Evolutionary conservation across 2,888 invertebrate species (phyloP).

Genomic region (Melinaea menophilus): DNA sequence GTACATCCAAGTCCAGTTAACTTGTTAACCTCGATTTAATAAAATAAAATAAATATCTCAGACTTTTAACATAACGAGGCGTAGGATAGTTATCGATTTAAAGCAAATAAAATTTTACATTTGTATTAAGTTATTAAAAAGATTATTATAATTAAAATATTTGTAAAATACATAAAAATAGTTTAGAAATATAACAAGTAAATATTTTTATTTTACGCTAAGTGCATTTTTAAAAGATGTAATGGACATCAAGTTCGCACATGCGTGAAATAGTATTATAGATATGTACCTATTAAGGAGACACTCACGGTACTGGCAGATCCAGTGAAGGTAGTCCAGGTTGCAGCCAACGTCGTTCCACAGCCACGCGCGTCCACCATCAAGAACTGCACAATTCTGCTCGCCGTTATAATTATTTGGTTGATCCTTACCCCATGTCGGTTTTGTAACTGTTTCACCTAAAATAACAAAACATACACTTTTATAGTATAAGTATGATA

Average conservation of each 20-base stretch:
- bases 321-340: slow-evolving; percentile 94
- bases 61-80: too few species aligned
- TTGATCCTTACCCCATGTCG: slow-evolving; percentile 95
- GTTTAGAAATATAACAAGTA: not conserved
- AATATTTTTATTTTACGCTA: not conserved
- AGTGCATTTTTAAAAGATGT: not conserved
- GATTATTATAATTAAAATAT: too few species aligned
- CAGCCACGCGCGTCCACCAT: slow-evolving; percentile 92
- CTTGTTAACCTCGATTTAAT: too few species aligned
- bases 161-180: too few species aligned
- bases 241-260: slow-evolving; percentile 36
- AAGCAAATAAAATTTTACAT: too few species aligned
- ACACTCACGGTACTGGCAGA: slow-evolving; percentile 93
- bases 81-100: too few species aligned
- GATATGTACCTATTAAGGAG: slow-evolving; percentile 73
- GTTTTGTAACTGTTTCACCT: slow-evolving; percentile 88
- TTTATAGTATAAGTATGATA: too few species aligned
- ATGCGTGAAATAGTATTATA: slow-evolving; percentile 50
- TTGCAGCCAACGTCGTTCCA: slow-evolving; percentile 98
- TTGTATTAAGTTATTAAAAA: too few species aligned
- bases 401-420: slow-evolving; percentile 97
- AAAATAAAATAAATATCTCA: too few species aligned
- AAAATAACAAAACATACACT: slow-evolving; percentile 23
- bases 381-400: slow-evolving; percentile 95
- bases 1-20: too few species aligned